Conservation (phyloP, 2,797 vertebrate species). For the Hozukius guyotensis region DNA sequence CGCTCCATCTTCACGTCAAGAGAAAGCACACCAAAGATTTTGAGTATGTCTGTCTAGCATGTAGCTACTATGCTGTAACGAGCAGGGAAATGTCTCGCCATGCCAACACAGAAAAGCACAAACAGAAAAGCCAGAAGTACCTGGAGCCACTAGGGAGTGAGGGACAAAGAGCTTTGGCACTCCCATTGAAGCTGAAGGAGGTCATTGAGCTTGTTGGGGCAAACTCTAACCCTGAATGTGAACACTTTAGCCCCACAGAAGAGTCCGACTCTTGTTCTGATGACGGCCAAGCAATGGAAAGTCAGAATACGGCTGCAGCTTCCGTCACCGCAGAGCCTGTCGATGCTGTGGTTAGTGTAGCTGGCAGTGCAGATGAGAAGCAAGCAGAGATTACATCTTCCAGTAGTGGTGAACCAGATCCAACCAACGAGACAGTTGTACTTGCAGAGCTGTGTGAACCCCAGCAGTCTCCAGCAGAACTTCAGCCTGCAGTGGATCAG, state of each 20-base stretch:
- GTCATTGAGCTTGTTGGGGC: conserved; percentile 16
- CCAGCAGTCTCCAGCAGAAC: conserved; percentile 36
- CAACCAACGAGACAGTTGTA: background rate
- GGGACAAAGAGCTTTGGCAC: conserved; percentile 20
- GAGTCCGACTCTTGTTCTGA: conserved; percentile 37
- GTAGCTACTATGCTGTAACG: conserved; percentile 94
- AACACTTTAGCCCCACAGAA: conserved; percentile 19
- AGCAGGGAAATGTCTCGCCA: conserved; percentile 94
- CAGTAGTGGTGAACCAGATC: conserved; percentile 15
- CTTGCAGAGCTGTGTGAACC: conserved; percentile 7
- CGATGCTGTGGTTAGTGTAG: conserved; percentile 2
- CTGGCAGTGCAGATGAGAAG: conserved; percentile 25
- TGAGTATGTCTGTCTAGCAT: conserved; percentile 95
- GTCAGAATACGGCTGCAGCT: conserved; percentile 2
- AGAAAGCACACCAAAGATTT: conserved; percentile 94
- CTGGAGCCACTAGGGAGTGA: conserved; percentile 56
- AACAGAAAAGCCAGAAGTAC: conserved; percentile 89
- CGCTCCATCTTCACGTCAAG: conserved; percentile 92
- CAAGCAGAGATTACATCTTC: conserved; percentile 24
- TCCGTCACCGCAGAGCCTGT: conserved; percentile 1
- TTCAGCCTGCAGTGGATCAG: conserved; percentile 10
- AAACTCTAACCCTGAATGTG: conserved; percentile 30
- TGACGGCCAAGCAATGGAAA: conserved; percentile 15
- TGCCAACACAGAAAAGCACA: conserved; percentile 93
- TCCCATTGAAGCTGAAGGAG: conserved; percentile 38